Evolutionary conservation across 2,888 invertebrate genomes (phyloP).

Genomic region (Cataglyphis rosenhaueri): DNA sequence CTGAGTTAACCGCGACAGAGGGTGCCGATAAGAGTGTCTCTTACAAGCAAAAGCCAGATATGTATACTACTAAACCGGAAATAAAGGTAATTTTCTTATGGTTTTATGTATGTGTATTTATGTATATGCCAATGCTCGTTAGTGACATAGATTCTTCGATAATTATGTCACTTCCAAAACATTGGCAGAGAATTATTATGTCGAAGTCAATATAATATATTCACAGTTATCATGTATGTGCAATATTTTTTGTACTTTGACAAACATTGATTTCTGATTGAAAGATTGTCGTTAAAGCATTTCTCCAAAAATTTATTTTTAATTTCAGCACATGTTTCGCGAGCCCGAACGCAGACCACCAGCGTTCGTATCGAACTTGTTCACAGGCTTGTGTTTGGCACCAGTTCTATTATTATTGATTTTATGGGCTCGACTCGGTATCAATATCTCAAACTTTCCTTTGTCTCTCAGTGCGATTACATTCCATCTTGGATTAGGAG

Average conservation of each 20-base stretch:
- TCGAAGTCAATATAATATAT: conserved; percentile 38
- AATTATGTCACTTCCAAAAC: conserved; percentile 83
- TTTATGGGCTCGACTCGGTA: conserved; percentile 95
- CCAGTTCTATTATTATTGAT: conserved; percentile 93
- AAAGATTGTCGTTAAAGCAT: background rate
- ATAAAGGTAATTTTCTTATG: conserved; percentile 86
- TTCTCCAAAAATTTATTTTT: conserved; percentile 25
- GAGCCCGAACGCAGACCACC: conserved; percentile 96
- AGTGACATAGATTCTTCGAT: conserved; percentile 74
- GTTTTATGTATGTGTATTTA: background rate
- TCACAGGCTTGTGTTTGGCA: conserved; percentile 93
- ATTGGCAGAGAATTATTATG: conserved; percentile 82
- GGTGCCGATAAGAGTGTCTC: conserved; percentile 76
- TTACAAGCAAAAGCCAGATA: conserved; percentile 79
- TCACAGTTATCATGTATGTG: conserved; percentile 9
- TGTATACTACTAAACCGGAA: conserved; percentile 87
- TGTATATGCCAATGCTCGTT: conserved; percentile 82
- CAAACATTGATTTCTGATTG: conserved; percentile 44
- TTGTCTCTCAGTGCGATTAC: conserved; percentile 92
- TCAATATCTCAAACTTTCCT: conserved; percentile 94
- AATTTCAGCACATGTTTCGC: conserved; percentile 93
- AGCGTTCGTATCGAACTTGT: conserved; percentile 94
- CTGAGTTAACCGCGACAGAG: conserved; percentile 77
- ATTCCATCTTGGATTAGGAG: conserved; percentile 96
- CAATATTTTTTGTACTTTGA: conserved; percentile 23